Evolutionary conservation across 2,888 invertebrate species (phyloP), one percentile per base, ranked within the genome.

Genomic region (Leptopilina syphax): DNA sequence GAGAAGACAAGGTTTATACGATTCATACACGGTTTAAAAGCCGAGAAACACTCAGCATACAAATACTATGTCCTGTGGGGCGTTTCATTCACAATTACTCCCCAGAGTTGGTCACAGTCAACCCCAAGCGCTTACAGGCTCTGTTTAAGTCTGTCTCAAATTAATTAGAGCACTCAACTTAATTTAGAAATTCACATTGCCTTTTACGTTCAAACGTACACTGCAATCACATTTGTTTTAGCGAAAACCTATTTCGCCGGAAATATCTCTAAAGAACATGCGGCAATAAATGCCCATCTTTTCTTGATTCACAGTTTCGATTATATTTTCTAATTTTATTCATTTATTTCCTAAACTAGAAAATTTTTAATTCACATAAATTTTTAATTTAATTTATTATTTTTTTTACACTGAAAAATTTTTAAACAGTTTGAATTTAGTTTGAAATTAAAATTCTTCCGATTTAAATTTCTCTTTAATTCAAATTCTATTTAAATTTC

Each of bases 1-100:
- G 70, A 70, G 27, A 13, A 70, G 27, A 70, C 27, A 54, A 70
- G 27, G n/a, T 41, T 27, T 50, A 13, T 57, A 34, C 13, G 13
- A 57, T 34, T 70, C 34, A 54, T 70, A 34, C 70, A 57, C 9
- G 34, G 50, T 54, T 70, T 70, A 70, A 70, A 70, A 57, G 34
- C 8, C 34, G n/a, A 54, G 70, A 70, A 57, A 70, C 34, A 57
- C 34, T 57, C 10, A 27, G 27, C 27, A 70, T 57, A 54, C 27
- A 54, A 70, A 70, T 70, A 54, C 54, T 27, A 13, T 70, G n/a
- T 54, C 27, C 34, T 70, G 27, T 54, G 70, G 70, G 70, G 70
- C 70, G 34, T 70, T 70, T 70, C n/a, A 70, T 70, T 70, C 27
- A 70, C 70, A 70, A 70, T 70, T 70, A 70, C 54, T 70, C 70